phyloP scores from a whole-genome alignment of 2,888 invertebrate species.

The Tineola bisselliella region DNA sequence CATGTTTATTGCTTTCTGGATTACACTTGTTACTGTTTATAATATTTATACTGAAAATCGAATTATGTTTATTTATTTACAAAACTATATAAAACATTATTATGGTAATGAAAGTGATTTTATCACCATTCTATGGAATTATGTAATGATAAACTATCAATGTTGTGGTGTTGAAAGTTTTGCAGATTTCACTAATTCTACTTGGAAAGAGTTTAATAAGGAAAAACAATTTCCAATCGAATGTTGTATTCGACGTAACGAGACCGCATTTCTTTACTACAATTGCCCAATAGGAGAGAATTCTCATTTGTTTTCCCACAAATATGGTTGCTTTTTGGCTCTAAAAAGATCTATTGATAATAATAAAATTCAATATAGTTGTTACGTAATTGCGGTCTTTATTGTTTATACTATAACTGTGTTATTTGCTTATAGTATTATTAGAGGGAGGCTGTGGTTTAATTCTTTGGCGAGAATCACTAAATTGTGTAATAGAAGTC shows the following conservation, averaged over 20 bases:
- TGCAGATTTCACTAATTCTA: conserved; percentile 37
- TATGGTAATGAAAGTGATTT: conserved; percentile 50
- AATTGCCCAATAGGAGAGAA: conserved; percentile 31
- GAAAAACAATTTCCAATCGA: conserved; percentile 38
- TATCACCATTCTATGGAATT: conserved; percentile 39
- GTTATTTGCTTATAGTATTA: conserved; percentile 43
- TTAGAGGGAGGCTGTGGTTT: conserved; percentile 38
- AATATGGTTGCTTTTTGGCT: conserved; percentile 40
- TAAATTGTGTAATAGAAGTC: background rate
- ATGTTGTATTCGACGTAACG: conserved; percentile 42
- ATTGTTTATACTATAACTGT: conserved; percentile 30
- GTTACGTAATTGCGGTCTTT: conserved; percentile 29
- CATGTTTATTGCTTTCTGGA: conserved; percentile 35
- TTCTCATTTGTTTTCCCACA: conserved; percentile 24
- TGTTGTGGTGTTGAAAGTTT: conserved; percentile 47
- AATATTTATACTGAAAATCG: conserved; percentile 43
- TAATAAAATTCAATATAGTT: conserved; percentile 37
- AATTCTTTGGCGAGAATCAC: conserved; percentile 23
- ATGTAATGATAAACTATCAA: conserved; percentile 44
- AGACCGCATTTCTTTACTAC: conserved; percentile 28
- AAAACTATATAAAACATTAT: conserved; percentile 27
- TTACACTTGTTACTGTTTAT: conserved; percentile 46
- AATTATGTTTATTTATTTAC: conserved; percentile 30
- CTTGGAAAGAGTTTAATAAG: conserved; percentile 36
- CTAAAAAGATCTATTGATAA: conserved; percentile 30